Base-by-base conservation (phyloP, 2,113 vertebrate species). In the Hemichromis elongatus region DNA sequence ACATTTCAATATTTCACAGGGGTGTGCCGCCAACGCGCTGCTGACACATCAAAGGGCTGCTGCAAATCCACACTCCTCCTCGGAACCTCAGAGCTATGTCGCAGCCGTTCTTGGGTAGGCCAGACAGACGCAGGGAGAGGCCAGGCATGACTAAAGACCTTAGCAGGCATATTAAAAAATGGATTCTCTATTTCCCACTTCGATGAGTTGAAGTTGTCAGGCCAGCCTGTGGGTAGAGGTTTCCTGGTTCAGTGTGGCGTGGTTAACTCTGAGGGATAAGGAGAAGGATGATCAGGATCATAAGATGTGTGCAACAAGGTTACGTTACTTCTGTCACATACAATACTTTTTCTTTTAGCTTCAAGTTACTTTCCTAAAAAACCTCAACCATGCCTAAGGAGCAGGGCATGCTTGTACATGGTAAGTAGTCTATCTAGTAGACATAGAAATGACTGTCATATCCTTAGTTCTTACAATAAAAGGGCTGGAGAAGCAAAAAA, bases 11-110 rank as follows among this genome's bases (percentile, higher is more conserved):
- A 91, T 92, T 92, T 89, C 86, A 87, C 90, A 82, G 92, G 92
- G 90, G 89, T 94, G 90, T 86, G 80, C 81, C 75, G 79, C 86
- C 84, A 89, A 90, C 77, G 66, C 84, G 52, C 83, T 90, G 92
- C 95, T 95, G 94, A 95, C 95, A 95, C 95, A 95, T 96, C 94
- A 96, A 95, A 96, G 95, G 89, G 81, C 92, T 86, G 78, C 88
- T 24, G 90, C 85, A 92, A 91, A 95, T 91, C 85, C 85, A 79
- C 89, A 89, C 82, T 89, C 82, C 86, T 85, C 83, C 90, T 86
- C 10, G 6, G 88, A 91, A 86, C 83, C 89, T 90, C 85, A 54
- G 84, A 89, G 91, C 91, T 40, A 79, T 91, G 94, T 94, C 91
- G 84, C 87, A 88, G 83, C 86, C 79, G 78, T 90, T 93, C 88